Base-by-base conservation (phyloP, 1,140 invertebrate species). In the Papilio glaucus region DNA sequence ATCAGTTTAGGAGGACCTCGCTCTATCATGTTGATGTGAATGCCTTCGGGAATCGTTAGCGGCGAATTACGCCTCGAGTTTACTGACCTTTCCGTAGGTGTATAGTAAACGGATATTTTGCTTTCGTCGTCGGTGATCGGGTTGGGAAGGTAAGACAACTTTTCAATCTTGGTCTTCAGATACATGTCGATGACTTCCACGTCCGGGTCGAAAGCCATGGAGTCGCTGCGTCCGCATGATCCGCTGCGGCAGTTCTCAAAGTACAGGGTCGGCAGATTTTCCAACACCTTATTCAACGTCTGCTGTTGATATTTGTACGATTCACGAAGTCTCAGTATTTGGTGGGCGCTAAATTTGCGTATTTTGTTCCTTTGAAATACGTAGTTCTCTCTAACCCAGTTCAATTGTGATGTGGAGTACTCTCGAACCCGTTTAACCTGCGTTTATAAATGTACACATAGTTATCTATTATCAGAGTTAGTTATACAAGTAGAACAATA, bases 221-320 rank as follows among this genome's bases (percentile, higher is more conserved):
- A 97, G 82, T 98, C 97, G 71, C 96, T 96, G 13, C 96, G 93
- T 0, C 96, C 96, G 89, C 97, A 98, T 0, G 96, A 97, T 9
- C 98, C 97, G 74, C 96, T 97, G 42, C 97, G 96, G 85, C 98
- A 98, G 87, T 98, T 98, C 88, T 99, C 98, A 76, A 99, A 96
- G 90, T 99, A 97, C 8, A 98, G 93, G 82, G 95, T 97, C n/a
- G 98, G 98, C 77, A 99, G 93, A 85, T 98, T 98, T 86, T 99
- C 98, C 39, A 99, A 87, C 0, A 99, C 96, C 88, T 99, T 99
- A 90, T 98, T 98, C 7, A 99, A 90, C 4, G 98, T 98, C 89
- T 98, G 97, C 87, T 99, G 98, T 87, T 98, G 98, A 82, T 98
- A 97, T 91, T 99, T 99, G 94, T 98, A 99, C 6, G 97, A 97